Evolutionary conservation across 2,797 vertebrate species (phyloP), one percentile per base, ranked within the genome.

Genomic region (Urocyon cinereoargenteus): DNA sequence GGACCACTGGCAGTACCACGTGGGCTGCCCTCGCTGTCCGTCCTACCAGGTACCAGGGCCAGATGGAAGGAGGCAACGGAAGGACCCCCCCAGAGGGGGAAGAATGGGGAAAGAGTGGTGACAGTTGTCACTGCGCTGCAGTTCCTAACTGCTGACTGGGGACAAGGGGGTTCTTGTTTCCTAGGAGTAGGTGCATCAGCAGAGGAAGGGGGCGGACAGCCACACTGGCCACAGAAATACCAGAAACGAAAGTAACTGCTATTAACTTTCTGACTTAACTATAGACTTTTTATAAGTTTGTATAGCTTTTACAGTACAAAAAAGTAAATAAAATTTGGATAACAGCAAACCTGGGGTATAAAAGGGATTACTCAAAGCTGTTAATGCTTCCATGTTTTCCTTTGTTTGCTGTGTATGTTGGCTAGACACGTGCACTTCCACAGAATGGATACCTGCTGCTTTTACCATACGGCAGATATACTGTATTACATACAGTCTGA

Each of bases 241-340:
- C 61, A 51, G 78, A 92, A 86, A 28, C 51, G n/a, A 45, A 57
- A 57, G 36, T 45, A n/a, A 91, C 51, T 28, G 1, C 26, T 51
- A 19, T 28, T 90, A 55, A 34, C 64, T 89, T 90, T 45, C 15
- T 82, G 59, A 86, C 66, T 86, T 83, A 62, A 31, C 40, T 82
- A 34, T 6, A 75, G 66, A 34, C 53, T 72, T 53, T 91, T 70
- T 72, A 26, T 40, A 95, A 77, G 64, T 77, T 45, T 83, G 1
- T 81, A 28, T 64, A 90, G 14, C 28, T 87, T 85, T 94, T 82
- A 90, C 34, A 91, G n/a, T 90, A 21, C 34, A 91, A 92, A 94
- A 75, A 14, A 78, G 36, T 45, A 57, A 72, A 49, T 53, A 57
- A 83, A 75, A 72, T 62, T 59, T 45, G 24, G 61, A 22, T 78